Percentiles rank a stretch among this genome's conserved stretches.
Conservation (phyloP, 1,140 invertebrate species). For the Brachionus asplanchnoidis region DNA sequence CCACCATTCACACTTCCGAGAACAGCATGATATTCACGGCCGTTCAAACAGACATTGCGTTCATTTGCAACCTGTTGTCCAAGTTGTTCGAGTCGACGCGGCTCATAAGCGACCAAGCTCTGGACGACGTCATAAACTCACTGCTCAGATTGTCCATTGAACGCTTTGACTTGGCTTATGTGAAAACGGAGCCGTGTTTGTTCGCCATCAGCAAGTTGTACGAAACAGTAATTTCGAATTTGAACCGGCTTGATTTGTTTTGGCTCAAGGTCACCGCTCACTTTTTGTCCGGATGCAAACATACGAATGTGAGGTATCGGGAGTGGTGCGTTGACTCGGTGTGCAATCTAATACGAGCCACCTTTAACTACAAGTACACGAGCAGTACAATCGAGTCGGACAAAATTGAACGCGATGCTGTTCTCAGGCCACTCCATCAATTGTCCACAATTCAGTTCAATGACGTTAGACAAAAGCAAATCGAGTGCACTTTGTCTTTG, state of each 20-base stretch:
- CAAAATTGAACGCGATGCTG: conserved; percentile 71
- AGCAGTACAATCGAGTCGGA: neutral
- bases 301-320: neutral
- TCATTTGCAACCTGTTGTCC: conserved; percentile 38
- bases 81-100: conserved; percentile 39
- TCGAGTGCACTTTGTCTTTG: conserved; percentile 87
- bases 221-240: conserved; percentile 90
- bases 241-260: conserved; percentile 83
- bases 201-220: conserved; percentile 94
- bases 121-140: conserved; percentile 93
- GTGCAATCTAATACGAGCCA: neutral
- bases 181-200: conserved; percentile 87
- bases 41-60: conserved; percentile 35
- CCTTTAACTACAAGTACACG: conserved; percentile 31
- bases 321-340: conserved; percentile 28
- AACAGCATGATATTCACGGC: conserved; percentile 28
- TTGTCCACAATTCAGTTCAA: conserved; percentile 79
- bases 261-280: conserved; percentile 95
- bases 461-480: conserved; percentile 86
- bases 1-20: neutral
- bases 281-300: conserved; percentile 56
- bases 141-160: conserved; percentile 91
- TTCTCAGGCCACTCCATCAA: conserved; percentile 81
- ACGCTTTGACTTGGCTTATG: conserved; percentile 92
- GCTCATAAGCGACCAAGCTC: conserved; percentile 82